A percentile compares a stretch with the other conserved stretches of the same genome.
Conservation (phyloP, 2,888 invertebrate species). For the Eledona agricola region DNA sequence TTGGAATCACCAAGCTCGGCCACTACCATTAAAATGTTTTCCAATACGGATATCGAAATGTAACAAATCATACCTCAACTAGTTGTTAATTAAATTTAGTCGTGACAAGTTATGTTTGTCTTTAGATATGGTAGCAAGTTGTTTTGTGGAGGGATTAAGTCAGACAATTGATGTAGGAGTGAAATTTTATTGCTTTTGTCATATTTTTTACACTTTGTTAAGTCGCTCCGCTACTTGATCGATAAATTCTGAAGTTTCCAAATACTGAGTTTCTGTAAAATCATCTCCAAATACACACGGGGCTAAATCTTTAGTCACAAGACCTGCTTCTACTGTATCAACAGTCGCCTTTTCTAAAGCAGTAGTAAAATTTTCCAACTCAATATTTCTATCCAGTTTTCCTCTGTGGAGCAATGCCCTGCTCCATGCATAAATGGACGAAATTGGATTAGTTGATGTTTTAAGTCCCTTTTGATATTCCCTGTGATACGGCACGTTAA, state of each 20-base stretch:
- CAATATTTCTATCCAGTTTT: slow-evolving; percentile 77
- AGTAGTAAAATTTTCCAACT: slow-evolving; percentile 73
- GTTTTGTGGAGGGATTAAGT: too few relatives aligned
- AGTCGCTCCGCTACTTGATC: slow-evolving; percentile 78
- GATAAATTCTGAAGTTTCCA: slow-evolving; percentile 85
- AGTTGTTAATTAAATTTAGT: too few relatives aligned
- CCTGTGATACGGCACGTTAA: slow-evolving; percentile 57
- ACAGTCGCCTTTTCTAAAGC: slow-evolving; percentile 84
- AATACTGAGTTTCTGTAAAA: slow-evolving; percentile 81
- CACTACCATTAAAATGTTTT: slow-evolving; percentile 26
- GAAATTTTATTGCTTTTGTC: too few relatives aligned
- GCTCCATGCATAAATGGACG: slow-evolving; percentile 91
- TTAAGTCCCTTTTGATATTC: slow-evolving; percentile 82
- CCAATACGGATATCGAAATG: slow-evolving; percentile 18
- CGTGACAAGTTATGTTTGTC: too few relatives aligned
- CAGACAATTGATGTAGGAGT: too few relatives aligned
- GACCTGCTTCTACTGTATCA: slow-evolving; percentile 82
- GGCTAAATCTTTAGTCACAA: slow-evolving; percentile 90
- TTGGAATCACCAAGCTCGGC: slow-evolving; percentile 36
- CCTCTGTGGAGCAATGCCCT: slow-evolving; percentile 82
- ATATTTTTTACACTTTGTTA: slow-evolving; percentile 61
- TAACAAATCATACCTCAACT: slow-evolving; percentile 5
- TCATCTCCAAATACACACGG: slow-evolving; percentile 84
- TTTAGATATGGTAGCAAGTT: too few relatives aligned
- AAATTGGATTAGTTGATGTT: slow-evolving; percentile 89